Evolutionary conservation across 1,140 invertebrate species (phyloP).

Genomic region (Berghia stephanieae): DNA sequence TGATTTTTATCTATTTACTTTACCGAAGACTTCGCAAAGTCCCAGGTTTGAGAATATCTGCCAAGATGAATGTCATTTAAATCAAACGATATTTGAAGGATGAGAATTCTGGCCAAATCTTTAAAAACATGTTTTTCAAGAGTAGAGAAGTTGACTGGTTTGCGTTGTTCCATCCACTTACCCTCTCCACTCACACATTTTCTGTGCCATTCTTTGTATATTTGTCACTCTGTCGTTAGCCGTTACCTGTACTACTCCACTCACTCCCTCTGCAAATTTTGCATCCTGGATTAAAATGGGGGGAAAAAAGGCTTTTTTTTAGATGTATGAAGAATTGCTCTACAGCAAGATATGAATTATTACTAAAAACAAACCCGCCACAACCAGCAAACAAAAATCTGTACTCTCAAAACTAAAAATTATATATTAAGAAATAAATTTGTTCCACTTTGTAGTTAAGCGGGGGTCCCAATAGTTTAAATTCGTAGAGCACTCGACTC

Average conservation of each 20-base stretch:
- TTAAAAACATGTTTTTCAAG: no score
- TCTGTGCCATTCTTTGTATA: conserved; percentile 81
- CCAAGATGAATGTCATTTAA: no score
- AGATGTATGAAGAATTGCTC: conserved; percentile 10
- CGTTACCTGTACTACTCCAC: conserved; percentile 58
- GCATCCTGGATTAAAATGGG: no score
- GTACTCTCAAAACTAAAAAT: neutral
- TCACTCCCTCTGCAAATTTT: conserved; percentile 67
- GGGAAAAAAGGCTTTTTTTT: no score
- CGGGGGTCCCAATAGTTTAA: neutral
- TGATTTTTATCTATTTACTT: no score
- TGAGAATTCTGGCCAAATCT: no score
- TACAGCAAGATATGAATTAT: neutral
- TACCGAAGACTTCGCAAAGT: no score
- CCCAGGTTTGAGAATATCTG: no score
- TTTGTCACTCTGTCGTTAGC: conserved; percentile 72
- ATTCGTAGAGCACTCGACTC: no score
- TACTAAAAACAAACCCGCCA: neutral
- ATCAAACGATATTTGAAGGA: no score
- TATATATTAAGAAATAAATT: neutral
- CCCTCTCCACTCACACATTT: conserved; percentile 82
- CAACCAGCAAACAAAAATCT: neutral
- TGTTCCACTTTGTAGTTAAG: neutral
- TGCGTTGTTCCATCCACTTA: no score
- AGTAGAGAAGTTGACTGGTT: no score